These are phyloP conservation scores for Trichomycterus rosablanca DNA, from an alignment of 2,113 vertebrate species.

Conservation along the genomic window DNA sequence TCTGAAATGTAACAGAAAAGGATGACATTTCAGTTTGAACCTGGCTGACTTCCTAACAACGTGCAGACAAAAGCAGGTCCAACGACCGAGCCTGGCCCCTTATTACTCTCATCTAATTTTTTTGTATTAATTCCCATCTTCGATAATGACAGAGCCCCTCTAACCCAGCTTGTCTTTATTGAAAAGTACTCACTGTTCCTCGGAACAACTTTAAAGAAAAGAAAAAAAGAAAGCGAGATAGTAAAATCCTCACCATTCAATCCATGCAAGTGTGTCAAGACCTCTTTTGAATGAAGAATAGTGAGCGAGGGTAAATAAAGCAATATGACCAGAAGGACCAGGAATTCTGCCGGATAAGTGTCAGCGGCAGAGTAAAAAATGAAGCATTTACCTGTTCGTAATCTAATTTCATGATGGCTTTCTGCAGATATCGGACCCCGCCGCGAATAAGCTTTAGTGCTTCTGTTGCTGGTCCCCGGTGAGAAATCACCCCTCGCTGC, in stretches of 20 bases:
- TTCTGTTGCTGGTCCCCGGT: slow-evolving; percentile 89
- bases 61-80: slow-evolving; percentile 58
- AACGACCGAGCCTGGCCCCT: slow-evolving; percentile 47
- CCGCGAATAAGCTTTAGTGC: slow-evolving; percentile 91
- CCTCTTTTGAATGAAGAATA: slow-evolving; percentile 73
- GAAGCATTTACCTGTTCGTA: slow-evolving; percentile 94
- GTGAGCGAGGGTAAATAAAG: slow-evolving; percentile 74
- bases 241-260: slow-evolving; percentile 61
- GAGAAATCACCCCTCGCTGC: slow-evolving; percentile 91
- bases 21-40: slow-evolving; percentile 76
- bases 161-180: slow-evolving; percentile 27
- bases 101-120: slow-evolving; percentile 66
- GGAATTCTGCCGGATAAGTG: slow-evolving; percentile 75
- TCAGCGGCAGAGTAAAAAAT: slow-evolving; percentile 76
- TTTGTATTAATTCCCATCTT: slow-evolving; percentile 56
- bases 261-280: slow-evolving; percentile 68
- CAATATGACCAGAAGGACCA: slow-evolving; percentile 79
- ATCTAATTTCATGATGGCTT: slow-evolving; percentile 96
- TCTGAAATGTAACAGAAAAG: slow-evolving; percentile 69
- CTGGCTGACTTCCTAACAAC: slow-evolving; percentile 63
- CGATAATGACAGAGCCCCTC: slow-evolving; percentile 48
- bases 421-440: slow-evolving; percentile 96
- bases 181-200: slow-evolving; percentile 55
- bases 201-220: slow-evolving; percentile 53
- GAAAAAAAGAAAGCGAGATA: slow-evolving; percentile 16